Base-by-base conservation (phyloP, 2,888 invertebrate species). In the Zele albiditarsus region DNA sequence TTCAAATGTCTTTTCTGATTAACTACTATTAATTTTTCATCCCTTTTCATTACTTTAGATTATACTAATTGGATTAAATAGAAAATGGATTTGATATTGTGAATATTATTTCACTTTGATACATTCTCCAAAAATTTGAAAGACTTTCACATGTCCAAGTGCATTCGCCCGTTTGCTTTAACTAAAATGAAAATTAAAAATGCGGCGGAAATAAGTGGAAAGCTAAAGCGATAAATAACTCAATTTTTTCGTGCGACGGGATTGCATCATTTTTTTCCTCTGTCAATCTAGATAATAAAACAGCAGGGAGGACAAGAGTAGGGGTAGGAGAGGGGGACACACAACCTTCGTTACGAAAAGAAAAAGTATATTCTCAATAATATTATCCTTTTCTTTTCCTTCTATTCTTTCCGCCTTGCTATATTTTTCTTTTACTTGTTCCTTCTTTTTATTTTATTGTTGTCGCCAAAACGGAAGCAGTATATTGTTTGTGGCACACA, bases 261-360 rank as follows among this genome's bases (percentile, higher is more conserved):
- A 46, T 46, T 42, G n/a, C 14, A n/a, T 46, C 20, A 53, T 8
- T 53, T 14, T n/a, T 46, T 46, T 38, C 12, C 1, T 12, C 3
- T 46, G n/a, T n/a, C 4, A 3, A 46, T n/a, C n/a, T 46, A 53
- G 6, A 53, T 20, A 6, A 23, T 53, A 23, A 8, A 53, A 53
- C 20, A 20, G 20, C n/a, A 46, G 46, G 4, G 53, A 4, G 20
- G 20, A 0, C 2, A 10, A 20, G 53, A 20, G 23, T n/a, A 20
- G 20, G n/a, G n/a, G 5, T 16, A 46, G 16, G 46, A 20, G 20
- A 46, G 16, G 46, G 53, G 20, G 20, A 20, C 20, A 86, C 87
- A 88, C 88, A 87, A 88, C 88, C 88, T 88, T 88, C 83, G 86
- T 87, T 87, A 86, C 86, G 84, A 84, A 86, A 86, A 78, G 27